Conservation (phyloP, 1,140 invertebrate species). For the Aphis craccivora region DNA sequence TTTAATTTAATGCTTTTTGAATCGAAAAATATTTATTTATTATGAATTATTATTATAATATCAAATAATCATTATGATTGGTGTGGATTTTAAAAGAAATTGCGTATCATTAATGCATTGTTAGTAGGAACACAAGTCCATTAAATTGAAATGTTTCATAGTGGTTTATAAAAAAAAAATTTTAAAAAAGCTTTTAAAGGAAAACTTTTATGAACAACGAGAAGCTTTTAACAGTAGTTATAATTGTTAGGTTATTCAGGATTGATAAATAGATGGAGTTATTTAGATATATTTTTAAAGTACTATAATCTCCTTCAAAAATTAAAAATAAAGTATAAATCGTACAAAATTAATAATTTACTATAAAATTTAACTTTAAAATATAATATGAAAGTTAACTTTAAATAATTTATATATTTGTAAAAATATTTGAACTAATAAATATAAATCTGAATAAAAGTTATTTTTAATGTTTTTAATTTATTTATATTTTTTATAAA, state of each 20-base stretch:
- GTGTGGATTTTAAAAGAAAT: neutral
- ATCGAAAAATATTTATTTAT: neutral
- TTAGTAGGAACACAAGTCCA: neutral
- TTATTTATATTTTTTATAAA: no score
- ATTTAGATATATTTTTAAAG: neutral
- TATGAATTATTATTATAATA: neutral
- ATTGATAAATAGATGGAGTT: neutral
- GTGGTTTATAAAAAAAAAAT: constrained; percentile 11
- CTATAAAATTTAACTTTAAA: neutral
- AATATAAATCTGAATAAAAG: no score
- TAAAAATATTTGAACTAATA: neutral
- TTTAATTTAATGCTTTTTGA: neutral
- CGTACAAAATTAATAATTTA: neutral
- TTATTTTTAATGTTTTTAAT: no score
- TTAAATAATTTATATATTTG: neutral
- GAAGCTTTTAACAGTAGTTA: constrained; percentile 24
- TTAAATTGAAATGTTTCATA: constrained; percentile 19
- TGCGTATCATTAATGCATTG: neutral
- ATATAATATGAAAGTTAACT: neutral
- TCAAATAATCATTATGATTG: neutral
- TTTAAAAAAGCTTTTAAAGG: constrained; percentile 1
- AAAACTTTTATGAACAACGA: constrained; percentile 34
- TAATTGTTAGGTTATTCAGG: constrained; percentile 16
- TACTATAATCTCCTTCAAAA: neutral
- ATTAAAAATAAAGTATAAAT: neutral